Conservation (phyloP, 2,888 invertebrate species). For the Drosophila niveifrons region DNA sequence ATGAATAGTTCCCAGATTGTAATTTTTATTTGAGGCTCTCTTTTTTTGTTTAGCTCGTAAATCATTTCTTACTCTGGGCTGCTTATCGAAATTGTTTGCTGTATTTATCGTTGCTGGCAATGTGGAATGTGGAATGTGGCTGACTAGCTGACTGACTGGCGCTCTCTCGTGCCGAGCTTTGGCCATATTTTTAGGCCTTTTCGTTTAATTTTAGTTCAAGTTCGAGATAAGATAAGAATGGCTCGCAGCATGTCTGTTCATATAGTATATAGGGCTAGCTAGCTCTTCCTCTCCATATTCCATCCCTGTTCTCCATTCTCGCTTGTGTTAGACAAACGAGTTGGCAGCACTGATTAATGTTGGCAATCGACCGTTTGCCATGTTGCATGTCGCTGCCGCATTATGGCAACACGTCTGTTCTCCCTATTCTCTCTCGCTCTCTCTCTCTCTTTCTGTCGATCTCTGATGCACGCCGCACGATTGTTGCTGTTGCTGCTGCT, state of each 20-base stretch:
- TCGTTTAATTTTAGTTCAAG: constrained; percentile 17
- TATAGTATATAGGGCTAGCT: constrained; percentile 2
- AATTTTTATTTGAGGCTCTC: neutral
- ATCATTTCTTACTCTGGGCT: neutral
- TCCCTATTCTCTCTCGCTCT: neutral
- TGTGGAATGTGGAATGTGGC: constrained; percentile 16
- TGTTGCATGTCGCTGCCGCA: constrained; percentile 53
- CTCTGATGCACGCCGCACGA: constrained; percentile 73
- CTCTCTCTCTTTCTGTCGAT: constrained; percentile 16
- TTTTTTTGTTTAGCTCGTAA: neutral
- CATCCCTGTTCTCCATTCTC: neutral
- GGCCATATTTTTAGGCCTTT: constrained; percentile 16
- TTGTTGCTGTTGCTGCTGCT: constrained; percentile 49
- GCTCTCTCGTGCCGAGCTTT: neutral
- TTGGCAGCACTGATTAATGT: constrained; percentile 53
- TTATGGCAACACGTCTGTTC: constrained; percentile 67
- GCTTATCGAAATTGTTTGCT: neutral
- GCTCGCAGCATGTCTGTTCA: neutral
- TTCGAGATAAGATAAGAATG: constrained; percentile 45
- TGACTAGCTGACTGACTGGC: too few species aligned
- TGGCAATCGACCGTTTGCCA: constrained; percentile 45
- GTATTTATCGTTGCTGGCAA: constrained; percentile 18
- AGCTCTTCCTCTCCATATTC: neutral
- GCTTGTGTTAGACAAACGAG: constrained; percentile 12
- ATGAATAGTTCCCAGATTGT: neutral